Conservation (phyloP, 2,113 vertebrate species). For the Pterocles burchelli region DNA sequence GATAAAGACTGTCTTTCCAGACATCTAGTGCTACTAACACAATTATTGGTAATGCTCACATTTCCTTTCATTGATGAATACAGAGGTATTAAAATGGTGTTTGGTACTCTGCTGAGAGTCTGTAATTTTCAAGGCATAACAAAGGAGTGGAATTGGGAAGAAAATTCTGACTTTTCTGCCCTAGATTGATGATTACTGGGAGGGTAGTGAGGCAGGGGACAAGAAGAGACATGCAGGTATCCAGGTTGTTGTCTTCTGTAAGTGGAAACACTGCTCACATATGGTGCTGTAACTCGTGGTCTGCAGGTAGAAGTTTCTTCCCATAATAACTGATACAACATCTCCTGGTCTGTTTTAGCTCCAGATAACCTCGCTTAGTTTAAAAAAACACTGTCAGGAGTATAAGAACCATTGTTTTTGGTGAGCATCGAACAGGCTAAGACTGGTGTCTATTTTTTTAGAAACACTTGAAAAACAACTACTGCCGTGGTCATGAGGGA, state of each 20-base stretch:
- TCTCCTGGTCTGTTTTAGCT: background rate
- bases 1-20: background rate
- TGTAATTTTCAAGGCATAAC: background rate
- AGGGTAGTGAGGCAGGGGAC: too few relatives aligned
- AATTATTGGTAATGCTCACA: background rate
- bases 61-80: background rate
- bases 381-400: background rate
- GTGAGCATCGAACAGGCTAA: background rate
- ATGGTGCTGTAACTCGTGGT: background rate
- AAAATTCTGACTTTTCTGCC: background rate
- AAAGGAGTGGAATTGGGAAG: background rate
- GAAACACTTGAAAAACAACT: background rate
- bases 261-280: rapidly evolving
- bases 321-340: background rate
- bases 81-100: background rate
- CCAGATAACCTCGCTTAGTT: background rate
- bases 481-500: background rate
- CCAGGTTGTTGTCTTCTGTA: background rate
- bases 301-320: background rate
- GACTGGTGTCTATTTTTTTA: background rate
- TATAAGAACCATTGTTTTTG: background rate
- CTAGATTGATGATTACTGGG: background rate
- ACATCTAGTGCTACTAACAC: background rate
- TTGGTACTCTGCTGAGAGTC: background rate
- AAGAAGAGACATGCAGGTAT: background rate